Conservation (phyloP, 2,797 vertebrate species). For the Parauchenoglanis punctatus region DNA sequence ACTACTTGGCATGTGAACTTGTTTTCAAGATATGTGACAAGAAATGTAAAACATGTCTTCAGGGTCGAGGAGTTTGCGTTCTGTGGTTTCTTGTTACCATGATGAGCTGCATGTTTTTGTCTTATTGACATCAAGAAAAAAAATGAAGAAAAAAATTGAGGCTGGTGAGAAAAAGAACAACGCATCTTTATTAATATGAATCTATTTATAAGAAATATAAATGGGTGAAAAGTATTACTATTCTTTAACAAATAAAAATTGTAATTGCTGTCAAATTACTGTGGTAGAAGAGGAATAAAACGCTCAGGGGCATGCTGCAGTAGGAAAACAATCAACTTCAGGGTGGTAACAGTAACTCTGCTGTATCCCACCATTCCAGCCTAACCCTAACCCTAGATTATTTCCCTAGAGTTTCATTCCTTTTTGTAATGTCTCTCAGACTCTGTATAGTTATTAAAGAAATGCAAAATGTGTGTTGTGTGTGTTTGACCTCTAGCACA, state of each 20-base stretch:
- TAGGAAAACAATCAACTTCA: background rate
- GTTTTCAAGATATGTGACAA: background rate
- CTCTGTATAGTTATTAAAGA: background rate
- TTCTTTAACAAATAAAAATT: background rate
- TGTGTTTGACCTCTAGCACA: background rate
- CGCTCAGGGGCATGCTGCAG: too few relatives aligned
- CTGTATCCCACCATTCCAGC: background rate
- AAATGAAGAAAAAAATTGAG: too few relatives aligned
- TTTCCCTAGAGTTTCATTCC: background rate
- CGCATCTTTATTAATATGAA: too few relatives aligned
- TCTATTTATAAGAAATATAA: too few relatives aligned
- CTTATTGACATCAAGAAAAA: background rate
- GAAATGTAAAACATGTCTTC: background rate
- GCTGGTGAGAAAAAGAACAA: too few relatives aligned
- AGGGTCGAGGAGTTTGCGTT: background rate
- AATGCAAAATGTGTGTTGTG: slow-evolving; percentile 16
- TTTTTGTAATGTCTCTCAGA: background rate
- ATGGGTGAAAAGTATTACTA: background rate
- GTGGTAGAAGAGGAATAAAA: background rate
- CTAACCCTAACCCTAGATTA: background rate
- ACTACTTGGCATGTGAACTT: background rate
- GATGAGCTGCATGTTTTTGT: background rate
- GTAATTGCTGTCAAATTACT: background rate
- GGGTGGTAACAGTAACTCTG: background rate
- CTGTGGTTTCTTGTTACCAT: background rate